Evolutionary conservation across 1,140 invertebrate genomes (phyloP).

Genomic region (Glossosoma conforme): DNA sequence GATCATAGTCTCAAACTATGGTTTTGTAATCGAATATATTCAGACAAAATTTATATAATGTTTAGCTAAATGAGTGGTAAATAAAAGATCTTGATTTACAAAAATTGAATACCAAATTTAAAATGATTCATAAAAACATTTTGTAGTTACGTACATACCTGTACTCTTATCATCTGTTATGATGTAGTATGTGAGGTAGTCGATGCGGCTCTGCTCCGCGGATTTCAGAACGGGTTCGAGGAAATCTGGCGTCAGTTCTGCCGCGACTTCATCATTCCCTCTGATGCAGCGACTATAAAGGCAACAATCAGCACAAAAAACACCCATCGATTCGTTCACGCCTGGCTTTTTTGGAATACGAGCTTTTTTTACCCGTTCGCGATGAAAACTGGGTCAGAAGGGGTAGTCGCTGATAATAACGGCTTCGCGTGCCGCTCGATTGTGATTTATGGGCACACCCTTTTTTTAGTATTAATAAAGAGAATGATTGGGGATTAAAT

Average conservation of each 20-base stretch:
- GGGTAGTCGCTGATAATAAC: constrained; percentile 19
- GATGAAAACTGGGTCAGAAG: constrained; percentile 30
- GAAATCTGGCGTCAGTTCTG: constrained; percentile 2
- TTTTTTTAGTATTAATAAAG: constrained; percentile 15
- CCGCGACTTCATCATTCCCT: constrained; percentile 18
- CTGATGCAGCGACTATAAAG: constrained; percentile 17
- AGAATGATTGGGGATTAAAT: constrained; percentile 26
- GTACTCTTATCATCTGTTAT: no score
- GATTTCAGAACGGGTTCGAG: constrained; percentile 19
- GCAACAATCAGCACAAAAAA: constrained; percentile 18
- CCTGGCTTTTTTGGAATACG: constrained; percentile 24
- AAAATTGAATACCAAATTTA: no score
- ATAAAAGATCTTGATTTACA: no score
- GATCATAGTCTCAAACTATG: no score
- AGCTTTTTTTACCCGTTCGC: no score
- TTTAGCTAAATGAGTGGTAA: no score
- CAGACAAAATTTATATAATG: no score
- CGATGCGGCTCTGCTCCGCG: no score
- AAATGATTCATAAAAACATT: no score
- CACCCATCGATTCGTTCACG: constrained; percentile 24
- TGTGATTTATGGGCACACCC: constrained; percentile 23
- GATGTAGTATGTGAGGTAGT: no score
- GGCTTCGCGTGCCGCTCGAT: constrained; percentile 27
- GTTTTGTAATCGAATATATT: no score
- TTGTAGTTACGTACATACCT: no score